These are phyloP conservation scores for Babylonia areolata DNA, from an alignment of 1,140 invertebrate genomes.

Conservation along the genomic window DNA sequence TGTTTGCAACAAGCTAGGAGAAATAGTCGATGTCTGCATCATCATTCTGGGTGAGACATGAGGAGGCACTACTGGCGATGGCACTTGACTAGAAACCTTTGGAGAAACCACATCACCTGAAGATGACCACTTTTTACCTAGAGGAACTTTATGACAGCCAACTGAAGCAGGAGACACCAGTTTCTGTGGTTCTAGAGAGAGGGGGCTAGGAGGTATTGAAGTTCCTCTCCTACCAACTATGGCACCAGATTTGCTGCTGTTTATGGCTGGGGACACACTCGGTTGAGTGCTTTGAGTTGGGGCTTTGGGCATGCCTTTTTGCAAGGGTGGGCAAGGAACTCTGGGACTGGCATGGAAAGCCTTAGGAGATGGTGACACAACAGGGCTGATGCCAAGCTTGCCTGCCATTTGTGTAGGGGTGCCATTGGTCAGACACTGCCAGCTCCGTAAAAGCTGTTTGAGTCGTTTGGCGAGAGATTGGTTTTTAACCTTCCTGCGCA, in stretches of 20 bases:
- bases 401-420: conserved; percentile 32
- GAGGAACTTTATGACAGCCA: not conserved
- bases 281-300: not conserved
- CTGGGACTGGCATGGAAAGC: not conserved
- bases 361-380: conserved; percentile 19
- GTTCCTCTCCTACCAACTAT: not conserved
- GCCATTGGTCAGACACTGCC: conserved; percentile 86
- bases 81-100: not conserved
- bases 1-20: too few species aligned
- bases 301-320: not conserved
- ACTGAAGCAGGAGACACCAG: conserved; percentile 8
- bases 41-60: not conserved
- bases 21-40: not conserved
- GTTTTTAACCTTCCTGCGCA: conserved; percentile 88
- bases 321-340: not conserved
- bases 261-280: not conserved
- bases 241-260: not conserved
- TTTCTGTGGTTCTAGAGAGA: not conserved
- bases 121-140: not conserved
- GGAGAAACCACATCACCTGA: not conserved
- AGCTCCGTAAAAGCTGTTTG: conserved; percentile 93
- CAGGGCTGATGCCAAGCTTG: conserved; percentile 38
- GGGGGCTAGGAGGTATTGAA: not conserved
- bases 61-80: not conserved
- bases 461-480: conserved; percentile 87